Base-by-base conservation (phyloP, 2,797 vertebrate species). In the Lateolabrax maculatus region DNA sequence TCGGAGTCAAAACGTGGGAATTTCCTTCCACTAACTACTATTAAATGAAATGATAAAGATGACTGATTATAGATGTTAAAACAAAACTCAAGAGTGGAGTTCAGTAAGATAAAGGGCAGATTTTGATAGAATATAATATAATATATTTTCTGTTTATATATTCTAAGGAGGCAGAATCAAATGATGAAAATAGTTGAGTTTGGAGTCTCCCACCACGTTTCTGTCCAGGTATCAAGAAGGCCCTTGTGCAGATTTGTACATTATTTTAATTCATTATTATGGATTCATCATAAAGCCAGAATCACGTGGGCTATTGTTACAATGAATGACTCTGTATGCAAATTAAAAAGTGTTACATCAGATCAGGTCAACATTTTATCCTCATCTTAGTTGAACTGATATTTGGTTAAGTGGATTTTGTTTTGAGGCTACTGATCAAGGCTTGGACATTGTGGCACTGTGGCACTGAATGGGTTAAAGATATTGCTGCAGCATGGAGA, bases 401-500 rank as follows among this genome's bases (percentile, higher is more conserved):
- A 46, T 60, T 39, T 61, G 18, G 2, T 15, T 6, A 18, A n/a
- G 10, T 78, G 25, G 0, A 2, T 48, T 34, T 11, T 37, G 29
- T n/a, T 6, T 66, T n/a, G 0, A 21, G 0, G 48, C 25, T 44
- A 1, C 19, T 55, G 19, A 3, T 71, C 43, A 34, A 5, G 71
- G 44, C 44, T 67, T 49, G 74, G 46, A 27, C 34, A 36, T 16
- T 74, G 51, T n/a, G n/a, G n/a, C 63, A 60, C 5, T 36, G 23
- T 65, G 86, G 89, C 66, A 39, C 29, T 84, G 90, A 90, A 92
- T 19, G 84, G 88, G 93, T 94, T 94, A 93, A 94, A 87, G 70
- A 83, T 86, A 87, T 64, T 89, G 90, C 92, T 84, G 93, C 94
- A 92, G 89, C 85, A 84, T 48, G 76, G 79, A 89, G 84, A 84